phyloP scores from a whole-genome alignment of 2,888 invertebrate genomes.

The Trimorus sp. region DNA sequence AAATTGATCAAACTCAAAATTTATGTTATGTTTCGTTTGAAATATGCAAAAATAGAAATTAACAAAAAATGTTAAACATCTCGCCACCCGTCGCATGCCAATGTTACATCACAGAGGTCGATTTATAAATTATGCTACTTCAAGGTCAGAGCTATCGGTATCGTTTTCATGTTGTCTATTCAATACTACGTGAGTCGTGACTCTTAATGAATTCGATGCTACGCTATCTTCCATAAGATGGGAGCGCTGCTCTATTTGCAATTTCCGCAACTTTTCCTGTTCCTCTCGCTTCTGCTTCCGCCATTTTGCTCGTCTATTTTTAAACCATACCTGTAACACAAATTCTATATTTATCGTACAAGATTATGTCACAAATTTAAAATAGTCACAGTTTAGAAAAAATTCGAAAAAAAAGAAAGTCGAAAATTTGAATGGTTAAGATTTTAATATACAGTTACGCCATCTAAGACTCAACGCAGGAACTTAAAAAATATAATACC shows the following conservation, averaged over 20 bases:
- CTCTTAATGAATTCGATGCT: constrained; percentile 73
- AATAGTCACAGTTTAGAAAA: no score
- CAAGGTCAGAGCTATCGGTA: constrained; percentile 89
- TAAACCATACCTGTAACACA: constrained; percentile 96
- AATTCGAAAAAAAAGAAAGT: no score
- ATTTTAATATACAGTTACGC: no score
- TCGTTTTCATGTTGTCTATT: constrained; percentile 74
- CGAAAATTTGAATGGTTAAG: no score
- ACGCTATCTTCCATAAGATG: constrained; percentile 75
- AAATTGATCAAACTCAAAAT: no score
- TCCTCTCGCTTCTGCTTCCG: constrained; percentile 96
- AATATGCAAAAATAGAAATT: no score
- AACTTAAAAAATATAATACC: no score
- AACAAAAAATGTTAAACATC: no score
- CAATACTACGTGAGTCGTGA: constrained; percentile 73
- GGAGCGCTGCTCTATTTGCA: constrained; percentile 88
- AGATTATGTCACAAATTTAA: no score
- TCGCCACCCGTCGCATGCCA: neutral
- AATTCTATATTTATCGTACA: no score
- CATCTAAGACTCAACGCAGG: no score
- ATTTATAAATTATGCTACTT: constrained; percentile 86
- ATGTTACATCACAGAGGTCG: constrained; percentile 27
- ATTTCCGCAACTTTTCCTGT: constrained; percentile 90
- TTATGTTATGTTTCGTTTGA: no score
- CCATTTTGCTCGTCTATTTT: constrained; percentile 98